Base-by-base conservation (phyloP, 2,113 vertebrate species). In the Pteronura brasiliensis region DNA sequence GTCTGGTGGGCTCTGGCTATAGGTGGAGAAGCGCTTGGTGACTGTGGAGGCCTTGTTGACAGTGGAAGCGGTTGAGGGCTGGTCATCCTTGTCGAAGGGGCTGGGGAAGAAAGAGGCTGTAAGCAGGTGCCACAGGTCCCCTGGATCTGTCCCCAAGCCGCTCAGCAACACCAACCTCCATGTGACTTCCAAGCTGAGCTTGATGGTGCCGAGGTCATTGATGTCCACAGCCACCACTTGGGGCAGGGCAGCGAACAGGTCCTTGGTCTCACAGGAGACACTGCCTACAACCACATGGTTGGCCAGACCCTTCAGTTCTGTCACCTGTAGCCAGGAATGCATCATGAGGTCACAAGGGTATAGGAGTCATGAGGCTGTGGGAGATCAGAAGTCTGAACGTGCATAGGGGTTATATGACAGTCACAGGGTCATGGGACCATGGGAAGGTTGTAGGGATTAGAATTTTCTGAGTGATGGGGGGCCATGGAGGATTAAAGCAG, bases 61-160 rank as follows among this genome's bases (percentile, higher is more conserved):
- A 0, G 99, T 98, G 98, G 99, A 99, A 34, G 99, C 98, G 12
- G 99, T 98, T 0, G 99, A 99, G 0, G 99, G 98, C 96, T 99
- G 99, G 96, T 99, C 99, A 0, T 99, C 99, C 98, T 99, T 99
- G 97, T 99, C 99, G 0, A 99, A 99, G 10, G 99, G 99, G 98
- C 99, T 99, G 95, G 1, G 2, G 47, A 95, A 9, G 95, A 18
- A 63, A 47, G 10, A 89, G 13, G 17, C 95, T 81, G 3, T 95
- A 93, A 93, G 95, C n/a, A 85, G 67, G 42, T 13, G 42, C 77
- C 21, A 49, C 2, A 39, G 5, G 27, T 13, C 65, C 27, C 36
- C 39, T 31, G 21, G 34, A 23, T 44, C 61, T 57, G 14, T 44
- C 42, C 67, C 49, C 34, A 52, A 61, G 15, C 0, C 6, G 10